Percentiles rank a stretch among this genome's conserved stretches.
Evolutionary conservation across 2,797 vertebrate species (phyloP).

Genomic region (Poeciliopsis turneri): DNA sequence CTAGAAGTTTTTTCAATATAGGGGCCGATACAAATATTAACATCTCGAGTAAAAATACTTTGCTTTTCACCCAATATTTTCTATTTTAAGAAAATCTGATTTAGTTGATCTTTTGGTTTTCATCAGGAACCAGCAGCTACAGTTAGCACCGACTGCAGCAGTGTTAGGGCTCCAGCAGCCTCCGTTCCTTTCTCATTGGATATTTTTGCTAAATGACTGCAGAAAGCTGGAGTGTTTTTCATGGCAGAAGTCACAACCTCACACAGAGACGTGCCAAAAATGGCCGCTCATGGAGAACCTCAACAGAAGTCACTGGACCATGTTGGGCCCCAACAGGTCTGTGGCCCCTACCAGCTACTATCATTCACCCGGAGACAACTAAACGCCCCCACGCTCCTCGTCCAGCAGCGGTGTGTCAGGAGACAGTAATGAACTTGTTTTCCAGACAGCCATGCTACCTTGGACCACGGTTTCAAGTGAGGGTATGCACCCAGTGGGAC

Average conservation of each 20-base stretch:
- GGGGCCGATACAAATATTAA: no score
- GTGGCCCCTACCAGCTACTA: constrained; percentile 27
- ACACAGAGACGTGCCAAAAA: constrained; percentile 32
- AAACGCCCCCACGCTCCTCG: background rate
- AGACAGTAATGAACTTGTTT: constrained; percentile 78
- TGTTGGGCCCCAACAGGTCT: constrained; percentile 35
- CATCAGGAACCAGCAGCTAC: constrained; percentile 4
- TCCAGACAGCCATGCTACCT: constrained; percentile 73
- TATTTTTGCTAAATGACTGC: constrained; percentile 27
- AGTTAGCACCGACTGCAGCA: constrained; percentile 16
- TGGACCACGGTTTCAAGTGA: constrained; percentile 55
- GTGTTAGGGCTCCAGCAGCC: constrained; percentile 22
- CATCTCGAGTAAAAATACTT: background rate
- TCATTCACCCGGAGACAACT: constrained; percentile 23
- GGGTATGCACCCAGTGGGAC: constrained; percentile 75
- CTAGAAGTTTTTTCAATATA: no score
- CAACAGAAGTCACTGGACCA: constrained; percentile 26
- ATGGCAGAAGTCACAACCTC: constrained; percentile 32
- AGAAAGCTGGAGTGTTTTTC: constrained; percentile 44
- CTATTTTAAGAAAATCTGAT: constrained; percentile 2
- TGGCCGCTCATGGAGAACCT: constrained; percentile 23
- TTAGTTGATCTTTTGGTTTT: constrained; percentile 34
- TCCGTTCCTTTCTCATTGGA: constrained; percentile 13
- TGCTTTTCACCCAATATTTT: background rate
- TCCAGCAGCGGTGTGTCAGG: constrained; percentile 50